Conservation (phyloP, 2,797 vertebrate species). For the Denticeps clupeoides region DNA sequence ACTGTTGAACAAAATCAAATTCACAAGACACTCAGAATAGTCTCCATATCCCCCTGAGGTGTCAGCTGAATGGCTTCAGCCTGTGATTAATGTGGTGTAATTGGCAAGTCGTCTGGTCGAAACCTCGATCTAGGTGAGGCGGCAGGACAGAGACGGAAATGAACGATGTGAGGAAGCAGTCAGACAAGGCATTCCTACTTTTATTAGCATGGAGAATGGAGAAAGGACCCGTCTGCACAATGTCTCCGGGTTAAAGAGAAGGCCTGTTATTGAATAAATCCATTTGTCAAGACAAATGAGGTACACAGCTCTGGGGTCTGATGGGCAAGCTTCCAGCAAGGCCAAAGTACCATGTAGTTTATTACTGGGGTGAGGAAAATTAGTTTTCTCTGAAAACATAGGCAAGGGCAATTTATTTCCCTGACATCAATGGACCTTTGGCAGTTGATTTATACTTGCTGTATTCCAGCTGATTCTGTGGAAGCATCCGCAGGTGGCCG, state of each 20-base stretch:
- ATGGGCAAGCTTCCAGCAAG: constrained; percentile 37
- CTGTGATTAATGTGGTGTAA: constrained; percentile 29
- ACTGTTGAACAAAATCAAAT: constrained; percentile 14
- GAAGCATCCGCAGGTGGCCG: constrained; percentile 21
- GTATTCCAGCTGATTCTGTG: constrained; percentile 42
- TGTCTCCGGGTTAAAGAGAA: constrained; percentile 28
- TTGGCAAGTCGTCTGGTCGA: constrained; percentile 23
- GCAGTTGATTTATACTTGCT: constrained; percentile 50
- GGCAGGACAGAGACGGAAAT: constrained; percentile 12
- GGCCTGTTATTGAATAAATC: constrained; percentile 31
- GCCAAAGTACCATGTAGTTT: constrained; percentile 41
- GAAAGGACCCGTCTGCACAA: constrained; percentile 10
- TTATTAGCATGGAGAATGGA: constrained; percentile 22
- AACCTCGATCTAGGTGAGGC: constrained; percentile 23
- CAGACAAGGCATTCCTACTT: constrained; percentile 21
- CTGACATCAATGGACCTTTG: constrained; percentile 43
- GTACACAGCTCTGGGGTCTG: constrained; percentile 19
- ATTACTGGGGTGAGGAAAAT: constrained; percentile 52
- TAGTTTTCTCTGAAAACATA: constrained; percentile 52
- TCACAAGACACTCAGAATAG: constrained; percentile 6
- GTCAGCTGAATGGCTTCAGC: constrained; percentile 2
- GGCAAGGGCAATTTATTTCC: constrained; percentile 44
- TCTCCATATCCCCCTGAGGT: constrained; percentile 4
- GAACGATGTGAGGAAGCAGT: constrained; percentile 25
- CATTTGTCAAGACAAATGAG: constrained; percentile 49